Evolutionary conservation across 2,797 vertebrate species (phyloP), one percentile per base, ranked within the genome.

Genomic region (Columba guinea): DNA sequence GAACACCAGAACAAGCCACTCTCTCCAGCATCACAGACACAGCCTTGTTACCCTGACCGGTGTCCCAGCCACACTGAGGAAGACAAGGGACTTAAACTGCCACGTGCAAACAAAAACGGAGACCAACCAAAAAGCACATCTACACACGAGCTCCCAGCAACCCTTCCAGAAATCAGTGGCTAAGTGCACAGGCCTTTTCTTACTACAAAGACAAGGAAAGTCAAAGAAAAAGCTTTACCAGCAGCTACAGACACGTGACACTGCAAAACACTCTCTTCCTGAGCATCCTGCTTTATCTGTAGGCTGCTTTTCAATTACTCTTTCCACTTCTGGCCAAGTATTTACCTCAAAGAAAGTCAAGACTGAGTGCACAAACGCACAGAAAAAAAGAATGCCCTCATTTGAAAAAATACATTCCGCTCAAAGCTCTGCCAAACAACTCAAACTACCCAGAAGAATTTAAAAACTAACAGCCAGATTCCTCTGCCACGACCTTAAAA

Each of bases 311-410:
- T 94, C 88, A 88, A 84, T 60, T 86, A 63, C 63, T 69, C 67
- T 52, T 87, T 88, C 63, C 34, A 94, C 74, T 90, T 76, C 60
- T 82, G 49, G 59, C 70, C 77, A 90, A 96, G 84, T 80, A 93
- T 82, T 95, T 93, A 79, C 88, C 87, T 64, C 93, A 74, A 77
- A 90, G 70, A 90, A 91, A 67, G 56, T 73, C 32, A 74, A 90
- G 83, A 53, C 14, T 2, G 48, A 75, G 39, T 0, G 4, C 41
- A 7, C 30, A 49, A 32, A 41, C 13, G 41, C 14, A 85, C 2
- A 78, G 18, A n/a, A 53, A 51, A 87, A 75, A 34, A 93, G 74
- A 94, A 94, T n/a, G 46, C 32, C 41, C 41, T 87, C 68, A 44
- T 80, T 44, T 90, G 62, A 93, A 46, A 84, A 84, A 89, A 65